Conservation (phyloP, 2,113 vertebrate genomes). For the Lepisosteus osseus region DNA sequence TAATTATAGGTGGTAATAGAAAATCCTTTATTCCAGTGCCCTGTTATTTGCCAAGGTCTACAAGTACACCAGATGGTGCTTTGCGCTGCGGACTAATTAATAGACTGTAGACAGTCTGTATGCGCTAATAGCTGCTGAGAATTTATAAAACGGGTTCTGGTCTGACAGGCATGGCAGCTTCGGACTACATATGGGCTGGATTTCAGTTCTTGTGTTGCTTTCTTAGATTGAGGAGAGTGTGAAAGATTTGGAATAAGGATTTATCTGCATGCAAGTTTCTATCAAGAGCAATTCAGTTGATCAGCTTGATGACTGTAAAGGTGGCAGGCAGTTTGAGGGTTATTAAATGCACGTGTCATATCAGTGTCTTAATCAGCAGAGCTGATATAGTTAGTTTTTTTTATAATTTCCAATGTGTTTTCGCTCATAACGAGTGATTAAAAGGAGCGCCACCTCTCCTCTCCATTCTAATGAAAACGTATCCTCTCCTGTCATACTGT, state of each 20-base stretch:
- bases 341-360: conserved; percentile 9
- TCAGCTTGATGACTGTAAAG: background rate
- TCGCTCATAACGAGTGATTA: background rate
- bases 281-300: conserved; percentile 5
- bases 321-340: conserved; percentile 9
- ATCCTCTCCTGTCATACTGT: background rate
- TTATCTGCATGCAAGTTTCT: conserved; percentile 2
- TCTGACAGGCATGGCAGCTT: background rate
- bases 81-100: background rate
- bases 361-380: background rate
- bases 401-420: conserved; percentile 1
- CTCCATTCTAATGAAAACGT: background rate
- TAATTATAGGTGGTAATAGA: background rate
- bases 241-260: background rate
- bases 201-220: background rate
- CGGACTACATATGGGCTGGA: background rate
- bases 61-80: conserved; percentile 1
- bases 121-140: conserved; percentile 6
- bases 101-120: conserved; percentile 3
- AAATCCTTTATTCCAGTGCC: background rate
- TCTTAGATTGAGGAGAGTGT: background rate
- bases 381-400: background rate
- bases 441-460: background rate
- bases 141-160: conserved; percentile 1
- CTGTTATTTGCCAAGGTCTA: background rate